phyloP scores from a whole-genome alignment of 2,888 invertebrate species.

The Ganaspis brasiliensis region DNA sequence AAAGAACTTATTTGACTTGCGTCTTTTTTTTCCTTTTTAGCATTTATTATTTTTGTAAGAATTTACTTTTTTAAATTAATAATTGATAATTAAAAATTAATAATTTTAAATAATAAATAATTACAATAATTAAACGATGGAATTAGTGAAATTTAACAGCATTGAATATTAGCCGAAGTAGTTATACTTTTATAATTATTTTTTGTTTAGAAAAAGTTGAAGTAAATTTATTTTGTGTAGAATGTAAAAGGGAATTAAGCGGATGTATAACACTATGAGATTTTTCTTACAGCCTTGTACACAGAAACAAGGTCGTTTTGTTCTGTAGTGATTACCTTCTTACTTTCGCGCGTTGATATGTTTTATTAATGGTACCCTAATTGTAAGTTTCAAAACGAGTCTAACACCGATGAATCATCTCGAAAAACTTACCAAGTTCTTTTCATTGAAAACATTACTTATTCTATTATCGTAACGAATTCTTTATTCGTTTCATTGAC shows the following conservation, averaged over 20 bases:
- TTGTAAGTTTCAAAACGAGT: constrained; percentile 41
- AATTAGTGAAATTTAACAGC: too few relatives aligned
- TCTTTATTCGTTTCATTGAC: background rate
- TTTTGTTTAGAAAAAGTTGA: background rate
- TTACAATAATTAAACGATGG: too few relatives aligned
- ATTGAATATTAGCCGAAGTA: too few relatives aligned
- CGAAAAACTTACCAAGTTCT: background rate
- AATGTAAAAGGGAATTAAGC: background rate
- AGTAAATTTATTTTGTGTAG: background rate
- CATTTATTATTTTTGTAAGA: background rate
- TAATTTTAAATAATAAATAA: too few relatives aligned
- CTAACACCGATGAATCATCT: constrained; percentile 25
- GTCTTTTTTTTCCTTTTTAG: background rate
- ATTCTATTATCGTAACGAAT: constrained; percentile 33
- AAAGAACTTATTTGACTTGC: background rate
- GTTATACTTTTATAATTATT: too few relatives aligned
- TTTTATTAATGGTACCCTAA: constrained; percentile 51
- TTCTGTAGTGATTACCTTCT: constrained; percentile 39
- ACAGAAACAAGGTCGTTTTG: constrained; percentile 32
- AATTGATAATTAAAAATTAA: too few relatives aligned
- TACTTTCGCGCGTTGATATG: constrained; percentile 45
- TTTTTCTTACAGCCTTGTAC: constrained; percentile 34
- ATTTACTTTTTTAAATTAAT: background rate
- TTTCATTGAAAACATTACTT: constrained; percentile 7
- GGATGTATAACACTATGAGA: constrained; percentile 9